Conservation (phyloP, 2,888 invertebrate genomes). For the Agrypnus murinus region DNA sequence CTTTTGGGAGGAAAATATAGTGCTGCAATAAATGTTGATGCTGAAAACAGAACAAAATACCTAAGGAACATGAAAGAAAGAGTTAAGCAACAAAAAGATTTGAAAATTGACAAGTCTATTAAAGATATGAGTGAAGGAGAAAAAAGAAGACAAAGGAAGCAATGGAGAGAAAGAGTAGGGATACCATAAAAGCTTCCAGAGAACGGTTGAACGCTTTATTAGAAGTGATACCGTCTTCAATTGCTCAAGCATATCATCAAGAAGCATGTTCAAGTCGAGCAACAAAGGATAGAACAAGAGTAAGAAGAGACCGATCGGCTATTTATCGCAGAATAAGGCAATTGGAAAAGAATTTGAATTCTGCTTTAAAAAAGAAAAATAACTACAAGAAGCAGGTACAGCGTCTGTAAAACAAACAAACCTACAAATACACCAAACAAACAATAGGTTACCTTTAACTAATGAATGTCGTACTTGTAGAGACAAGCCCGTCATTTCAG, state of each 20-base stretch:
- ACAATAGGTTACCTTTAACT: conserved; percentile 6
- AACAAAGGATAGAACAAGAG: not conserved
- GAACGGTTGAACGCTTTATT: not conserved
- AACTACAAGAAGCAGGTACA: not conserved
- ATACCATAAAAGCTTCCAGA: not conserved
- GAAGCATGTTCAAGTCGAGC: not conserved
- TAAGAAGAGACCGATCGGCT: not conserved
- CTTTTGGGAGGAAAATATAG: too few species aligned
- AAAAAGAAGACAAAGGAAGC: not conserved
- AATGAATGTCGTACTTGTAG: not conserved
- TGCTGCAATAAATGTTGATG: too few species aligned
- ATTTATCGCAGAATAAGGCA: not conserved
- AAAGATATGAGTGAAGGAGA: not conserved
- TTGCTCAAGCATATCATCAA: not conserved
- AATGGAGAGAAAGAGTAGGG: not conserved
- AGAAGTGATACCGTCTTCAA: not conserved
- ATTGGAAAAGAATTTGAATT: not conserved
- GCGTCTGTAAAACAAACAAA: not conserved
- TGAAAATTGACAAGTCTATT: not conserved
- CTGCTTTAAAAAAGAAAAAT: conserved; percentile 1
- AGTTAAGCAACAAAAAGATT: too few species aligned
- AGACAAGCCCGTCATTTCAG: not conserved
- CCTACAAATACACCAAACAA: not conserved
- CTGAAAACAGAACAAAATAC: too few species aligned
- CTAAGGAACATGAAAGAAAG: too few species aligned